phyloP scores from a whole-genome alignment of 1,140 invertebrate species.

The Diuraphis noxia region DNA sequence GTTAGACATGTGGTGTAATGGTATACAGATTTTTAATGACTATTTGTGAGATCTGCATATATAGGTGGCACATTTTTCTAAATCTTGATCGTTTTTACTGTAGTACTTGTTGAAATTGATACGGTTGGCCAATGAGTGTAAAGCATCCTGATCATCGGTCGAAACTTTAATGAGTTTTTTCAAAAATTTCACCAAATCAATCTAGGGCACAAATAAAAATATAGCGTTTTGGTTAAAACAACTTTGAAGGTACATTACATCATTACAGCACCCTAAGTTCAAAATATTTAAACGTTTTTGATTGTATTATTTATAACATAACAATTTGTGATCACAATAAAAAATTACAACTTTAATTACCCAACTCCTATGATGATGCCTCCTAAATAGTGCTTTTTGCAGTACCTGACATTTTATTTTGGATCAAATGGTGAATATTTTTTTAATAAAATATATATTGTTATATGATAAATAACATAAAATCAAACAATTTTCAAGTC shows the following conservation, averaged over 20 bases:
- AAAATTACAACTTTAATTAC: too few species aligned
- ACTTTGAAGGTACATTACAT: background rate
- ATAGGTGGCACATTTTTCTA: conserved; percentile 32
- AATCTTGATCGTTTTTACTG: conserved; percentile 34
- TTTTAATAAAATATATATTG: background rate
- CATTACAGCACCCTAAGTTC: background rate
- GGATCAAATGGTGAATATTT: too few species aligned
- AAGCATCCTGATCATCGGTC: conserved; percentile 6
- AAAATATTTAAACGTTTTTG: background rate
- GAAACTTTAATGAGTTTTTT: conserved; percentile 46
- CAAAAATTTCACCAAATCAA: conserved; percentile 41
- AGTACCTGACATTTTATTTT: too few species aligned
- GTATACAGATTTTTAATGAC: background rate
- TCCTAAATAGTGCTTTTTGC: too few species aligned
- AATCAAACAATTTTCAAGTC: background rate
- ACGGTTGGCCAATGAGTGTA: conserved; percentile 41
- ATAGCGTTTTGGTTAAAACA: background rate
- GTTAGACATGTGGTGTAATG: background rate
- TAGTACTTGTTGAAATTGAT: conserved; percentile 34
- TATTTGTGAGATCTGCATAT: conserved; percentile 23
- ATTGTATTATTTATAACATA: too few species aligned
- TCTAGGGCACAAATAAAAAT: background rate
- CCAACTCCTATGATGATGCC: too few species aligned
- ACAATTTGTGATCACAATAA: background rate
- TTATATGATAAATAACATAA: background rate